phyloP scores from a whole-genome alignment of 2,888 invertebrate genomes.

The Linnaemya tessellans region DNA sequence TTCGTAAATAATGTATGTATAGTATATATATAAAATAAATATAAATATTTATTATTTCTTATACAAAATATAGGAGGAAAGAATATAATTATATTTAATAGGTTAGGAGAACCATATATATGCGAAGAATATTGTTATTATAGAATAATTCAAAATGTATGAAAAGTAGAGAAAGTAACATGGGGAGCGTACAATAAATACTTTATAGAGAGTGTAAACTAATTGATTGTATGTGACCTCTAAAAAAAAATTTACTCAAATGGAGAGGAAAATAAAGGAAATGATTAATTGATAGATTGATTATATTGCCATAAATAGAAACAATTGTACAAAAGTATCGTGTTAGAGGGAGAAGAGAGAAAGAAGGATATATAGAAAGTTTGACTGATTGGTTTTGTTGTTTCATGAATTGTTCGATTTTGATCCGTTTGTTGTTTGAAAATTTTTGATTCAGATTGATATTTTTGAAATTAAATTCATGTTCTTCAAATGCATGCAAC shows the following conservation, averaged over 20 bases:
- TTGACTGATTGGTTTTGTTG: slow-evolving; percentile 66
- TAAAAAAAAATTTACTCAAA: slow-evolving; percentile 29
- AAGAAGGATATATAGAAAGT: slow-evolving; percentile 44
- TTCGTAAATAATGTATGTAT: too few relatives aligned
- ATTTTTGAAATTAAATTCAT: background rate
- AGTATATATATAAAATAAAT: too few relatives aligned
- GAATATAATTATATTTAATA: slow-evolving; percentile 26
- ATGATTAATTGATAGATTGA: slow-evolving; percentile 53
- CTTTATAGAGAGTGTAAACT: slow-evolving; percentile 39
- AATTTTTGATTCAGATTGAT: slow-evolving; percentile 3
- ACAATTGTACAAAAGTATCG: background rate
- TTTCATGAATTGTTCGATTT: slow-evolving; percentile 71
- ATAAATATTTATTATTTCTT: slow-evolving; percentile 61
- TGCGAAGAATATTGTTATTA: slow-evolving; percentile 22
- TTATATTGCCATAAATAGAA: slow-evolving; percentile 23
- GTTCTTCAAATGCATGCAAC: too few relatives aligned
- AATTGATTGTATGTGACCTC: slow-evolving; percentile 50
- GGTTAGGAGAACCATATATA: slow-evolving; percentile 45
- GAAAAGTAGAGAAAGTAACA: slow-evolving; percentile 45
- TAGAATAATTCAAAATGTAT: slow-evolving; percentile 30
- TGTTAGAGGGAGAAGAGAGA: slow-evolving; percentile 24
- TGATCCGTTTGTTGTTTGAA: slow-evolving; percentile 50
- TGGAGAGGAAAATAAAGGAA: slow-evolving; percentile 38
- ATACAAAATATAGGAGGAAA: slow-evolving; percentile 34
- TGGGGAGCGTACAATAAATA: slow-evolving; percentile 59